These are phyloP conservation scores for Thunnus maccoyii DNA, from an alignment of 2,113 vertebrate species.

Conservation along the genomic window DNA sequence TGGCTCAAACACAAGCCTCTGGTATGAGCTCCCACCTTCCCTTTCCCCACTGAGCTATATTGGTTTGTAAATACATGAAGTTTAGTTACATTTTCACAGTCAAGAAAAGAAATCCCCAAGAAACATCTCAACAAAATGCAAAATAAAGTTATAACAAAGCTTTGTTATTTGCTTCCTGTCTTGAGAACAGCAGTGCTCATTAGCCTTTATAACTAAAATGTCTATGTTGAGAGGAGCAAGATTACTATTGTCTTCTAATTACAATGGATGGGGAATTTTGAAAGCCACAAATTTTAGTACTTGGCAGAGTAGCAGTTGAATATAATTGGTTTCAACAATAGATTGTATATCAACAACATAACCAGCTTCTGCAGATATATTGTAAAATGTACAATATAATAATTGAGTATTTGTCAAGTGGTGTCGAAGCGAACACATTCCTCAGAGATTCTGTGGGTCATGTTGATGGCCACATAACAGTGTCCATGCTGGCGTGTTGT, in stretches of 20 bases:
- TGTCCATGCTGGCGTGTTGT: conserved; percentile 26
- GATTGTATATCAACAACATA: background rate
- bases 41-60: background rate
- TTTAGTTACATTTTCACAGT: background rate
- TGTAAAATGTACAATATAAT: background rate
- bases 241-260: background rate
- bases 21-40: too few species aligned
- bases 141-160: background rate
- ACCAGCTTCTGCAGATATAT: background rate
- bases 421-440: background rate
- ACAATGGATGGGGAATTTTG: background rate
- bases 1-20: background rate
- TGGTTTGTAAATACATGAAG: background rate
- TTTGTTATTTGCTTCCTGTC: background rate
- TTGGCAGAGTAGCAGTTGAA: background rate
- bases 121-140: background rate
- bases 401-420: background rate
- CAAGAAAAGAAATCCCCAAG: background rate
- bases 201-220: background rate
- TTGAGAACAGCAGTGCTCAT: conserved; percentile 19
- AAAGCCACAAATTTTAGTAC: background rate
- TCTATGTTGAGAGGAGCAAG: background rate
- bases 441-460: background rate
- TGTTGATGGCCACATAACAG: conserved; percentile 3
- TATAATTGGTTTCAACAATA: background rate